These are phyloP conservation scores for Xiphorhynchus elegans DNA, from an alignment of 2,113 vertebrate genomes.

Conservation along the genomic window DNA sequence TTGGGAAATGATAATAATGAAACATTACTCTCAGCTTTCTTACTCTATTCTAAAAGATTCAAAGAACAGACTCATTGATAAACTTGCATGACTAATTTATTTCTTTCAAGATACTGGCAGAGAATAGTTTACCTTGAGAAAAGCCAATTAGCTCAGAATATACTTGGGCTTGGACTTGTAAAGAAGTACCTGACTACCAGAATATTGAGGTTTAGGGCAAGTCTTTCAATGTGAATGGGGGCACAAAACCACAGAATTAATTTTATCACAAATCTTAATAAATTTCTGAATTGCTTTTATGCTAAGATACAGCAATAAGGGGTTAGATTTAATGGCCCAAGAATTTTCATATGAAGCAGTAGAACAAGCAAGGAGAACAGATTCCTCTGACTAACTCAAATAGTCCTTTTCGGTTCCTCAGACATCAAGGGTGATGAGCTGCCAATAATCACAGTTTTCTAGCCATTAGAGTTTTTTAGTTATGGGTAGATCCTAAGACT, in stretches of 20 bases:
- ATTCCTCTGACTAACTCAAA: not conserved
- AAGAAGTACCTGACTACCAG: not conserved
- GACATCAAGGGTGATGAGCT: not conserved
- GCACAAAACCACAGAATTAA: not conserved
- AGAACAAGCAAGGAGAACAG: not conserved
- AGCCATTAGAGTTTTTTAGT: not conserved
- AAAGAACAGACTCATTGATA: not conserved
- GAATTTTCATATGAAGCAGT: not conserved
- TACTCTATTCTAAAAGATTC: not conserved
- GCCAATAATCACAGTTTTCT: not conserved
- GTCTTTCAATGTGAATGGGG: not conserved
- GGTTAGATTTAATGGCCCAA: not conserved
- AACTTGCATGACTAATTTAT: not conserved
- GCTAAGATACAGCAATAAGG: not conserved
- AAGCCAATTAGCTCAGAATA: not conserved
- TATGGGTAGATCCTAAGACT: not conserved
- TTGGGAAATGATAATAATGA: not conserved
- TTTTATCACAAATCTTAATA: not conserved
- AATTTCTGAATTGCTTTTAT: not conserved
- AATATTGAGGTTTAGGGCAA: not conserved
- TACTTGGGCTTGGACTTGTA: not conserved
- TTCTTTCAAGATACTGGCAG: not conserved
- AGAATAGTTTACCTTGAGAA: not conserved
- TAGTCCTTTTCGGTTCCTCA: not conserved
- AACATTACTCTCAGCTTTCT: not conserved